These are phyloP conservation scores for Yponomeuta sedellus DNA, from an alignment of 2,888 invertebrate genomes.

Conservation along the genomic window DNA sequence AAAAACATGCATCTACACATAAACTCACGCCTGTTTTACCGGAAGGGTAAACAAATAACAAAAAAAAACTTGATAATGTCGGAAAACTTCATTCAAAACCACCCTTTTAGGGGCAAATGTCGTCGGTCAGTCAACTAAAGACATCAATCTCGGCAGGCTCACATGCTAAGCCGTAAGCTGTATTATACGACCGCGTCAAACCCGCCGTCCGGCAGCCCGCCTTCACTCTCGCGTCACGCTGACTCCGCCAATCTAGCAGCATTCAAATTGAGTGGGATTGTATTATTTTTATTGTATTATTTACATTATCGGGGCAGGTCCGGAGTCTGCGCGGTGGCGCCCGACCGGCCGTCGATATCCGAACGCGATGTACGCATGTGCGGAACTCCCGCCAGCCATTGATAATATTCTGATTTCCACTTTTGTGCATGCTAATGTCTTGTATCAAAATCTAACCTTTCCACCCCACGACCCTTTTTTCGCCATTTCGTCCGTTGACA, in stretches of 20 bases:
- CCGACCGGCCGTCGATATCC: constrained; percentile 52
- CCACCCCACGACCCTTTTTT: constrained; percentile 25
- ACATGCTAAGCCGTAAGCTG: neutral
- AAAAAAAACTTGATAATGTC: too few species aligned
- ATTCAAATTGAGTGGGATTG: constrained; percentile 59
- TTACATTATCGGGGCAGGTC: constrained; percentile 47
- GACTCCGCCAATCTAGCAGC: constrained; percentile 26
- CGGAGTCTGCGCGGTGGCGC: constrained; percentile 53
- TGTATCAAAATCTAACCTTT: constrained; percentile 52
- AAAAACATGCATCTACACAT: too few species aligned
- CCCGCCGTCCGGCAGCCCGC: neutral
- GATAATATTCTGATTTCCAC: constrained; percentile 67
- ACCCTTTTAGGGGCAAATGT: neutral
- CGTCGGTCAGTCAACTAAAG: neutral
- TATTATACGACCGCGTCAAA: neutral
- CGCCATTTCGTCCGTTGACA: neutral
- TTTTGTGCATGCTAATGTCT: constrained; percentile 65
- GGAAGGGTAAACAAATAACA: too few species aligned
- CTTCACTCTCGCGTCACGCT: neutral
- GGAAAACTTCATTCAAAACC: neutral
- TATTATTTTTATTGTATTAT: constrained; percentile 71
- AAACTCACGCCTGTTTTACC: too few species aligned
- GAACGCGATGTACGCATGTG: constrained; percentile 56
- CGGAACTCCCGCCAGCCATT: constrained; percentile 45
- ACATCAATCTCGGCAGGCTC: neutral